Percentiles rank a stretch among this genome's conserved stretches.
phyloP scores from a whole-genome alignment of 2,888 invertebrate genomes.

The Monochamus alternatus region DNA sequence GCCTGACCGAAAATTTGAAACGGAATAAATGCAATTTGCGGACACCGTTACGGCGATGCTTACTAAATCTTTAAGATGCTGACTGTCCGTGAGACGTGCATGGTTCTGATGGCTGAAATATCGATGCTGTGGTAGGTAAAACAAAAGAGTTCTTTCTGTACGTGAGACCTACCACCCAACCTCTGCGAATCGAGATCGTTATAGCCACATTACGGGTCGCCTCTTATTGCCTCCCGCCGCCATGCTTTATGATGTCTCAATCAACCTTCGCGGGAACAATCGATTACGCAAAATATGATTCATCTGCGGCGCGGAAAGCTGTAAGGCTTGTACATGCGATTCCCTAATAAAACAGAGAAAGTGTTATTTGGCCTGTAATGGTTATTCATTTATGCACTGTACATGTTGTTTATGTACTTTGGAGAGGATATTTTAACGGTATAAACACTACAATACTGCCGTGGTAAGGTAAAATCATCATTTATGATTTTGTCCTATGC shows the following conservation, averaged over 20 bases:
- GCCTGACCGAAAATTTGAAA: no score
- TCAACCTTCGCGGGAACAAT: constrained; percentile 52
- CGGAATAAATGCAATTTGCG: no score
- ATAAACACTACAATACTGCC: no score
- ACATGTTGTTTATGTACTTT: no score
- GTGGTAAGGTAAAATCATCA: no score
- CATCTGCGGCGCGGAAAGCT: constrained; percentile 24
- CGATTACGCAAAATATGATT: constrained; percentile 41
- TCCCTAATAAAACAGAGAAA: not conserved
- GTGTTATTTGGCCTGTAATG: not conserved
- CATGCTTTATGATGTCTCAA: constrained; percentile 59
- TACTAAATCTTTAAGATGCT: no score
- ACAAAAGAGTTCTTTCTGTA: constrained; percentile 42
- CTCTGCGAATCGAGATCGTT: constrained; percentile 54
- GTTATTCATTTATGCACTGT: no score
- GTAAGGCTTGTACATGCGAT: not conserved
- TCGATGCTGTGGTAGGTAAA: constrained; percentile 49
- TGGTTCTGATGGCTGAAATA: constrained; percentile 42
- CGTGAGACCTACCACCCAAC: constrained; percentile 56
- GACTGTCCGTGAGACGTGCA: not conserved
- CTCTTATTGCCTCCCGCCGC: constrained; percentile 50
- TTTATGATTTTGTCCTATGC: no score
- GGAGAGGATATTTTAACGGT: no score
- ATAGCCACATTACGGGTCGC: constrained; percentile 56
- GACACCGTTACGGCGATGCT: no score